Percentiles rank a stretch among this genome's conserved stretches.
phyloP scores from a whole-genome alignment of 2,113 vertebrate genomes.

The Caranx ignobilis region DNA sequence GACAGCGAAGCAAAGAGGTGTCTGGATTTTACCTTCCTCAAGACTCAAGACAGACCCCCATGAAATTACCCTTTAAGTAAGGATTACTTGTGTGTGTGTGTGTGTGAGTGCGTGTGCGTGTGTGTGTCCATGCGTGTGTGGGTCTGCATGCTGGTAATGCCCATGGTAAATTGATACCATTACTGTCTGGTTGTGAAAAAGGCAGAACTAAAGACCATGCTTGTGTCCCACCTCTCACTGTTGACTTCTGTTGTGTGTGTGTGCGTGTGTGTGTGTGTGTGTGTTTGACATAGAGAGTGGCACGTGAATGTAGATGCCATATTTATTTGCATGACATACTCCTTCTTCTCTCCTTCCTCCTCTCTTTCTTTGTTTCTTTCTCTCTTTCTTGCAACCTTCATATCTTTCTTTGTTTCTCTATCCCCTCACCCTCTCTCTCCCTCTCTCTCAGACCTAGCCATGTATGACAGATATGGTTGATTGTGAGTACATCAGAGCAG shows the following conservation, averaged over 20 bases:
- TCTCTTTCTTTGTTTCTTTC: not conserved
- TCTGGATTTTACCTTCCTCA: conserved; percentile 47
- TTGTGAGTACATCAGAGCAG: conserved; percentile 74
- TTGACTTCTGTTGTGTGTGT: conserved; percentile 32
- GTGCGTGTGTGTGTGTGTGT: too few relatives aligned
- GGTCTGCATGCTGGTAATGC: conserved; percentile 43
- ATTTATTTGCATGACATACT: conserved; percentile 17
- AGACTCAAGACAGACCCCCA: conserved; percentile 36
- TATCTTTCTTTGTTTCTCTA: not conserved
- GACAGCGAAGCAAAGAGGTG: conserved; percentile 32
- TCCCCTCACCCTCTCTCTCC: not conserved
- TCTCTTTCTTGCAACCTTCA: not conserved
- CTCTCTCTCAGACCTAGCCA: conserved; percentile 55
- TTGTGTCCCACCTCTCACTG: conserved; percentile 39
- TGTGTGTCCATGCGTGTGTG: conserved; percentile 21
- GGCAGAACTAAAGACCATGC: conserved; percentile 59
- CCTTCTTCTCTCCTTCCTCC: not conserved
- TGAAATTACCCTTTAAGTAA: conserved; percentile 57
- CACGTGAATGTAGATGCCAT: not conserved
- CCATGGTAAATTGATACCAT: conserved; percentile 65
- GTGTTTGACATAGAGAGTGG: not conserved
- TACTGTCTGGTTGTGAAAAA: conserved; percentile 61
- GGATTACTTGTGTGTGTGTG: conserved; percentile 30
- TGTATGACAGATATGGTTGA: conserved; percentile 78
- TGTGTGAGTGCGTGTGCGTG: conserved; percentile 20